Evolutionary conservation across 2,113 vertebrate species (phyloP), one percentile per base, ranked within the genome.

Genomic region (Myxocyprinus asiaticus): DNA sequence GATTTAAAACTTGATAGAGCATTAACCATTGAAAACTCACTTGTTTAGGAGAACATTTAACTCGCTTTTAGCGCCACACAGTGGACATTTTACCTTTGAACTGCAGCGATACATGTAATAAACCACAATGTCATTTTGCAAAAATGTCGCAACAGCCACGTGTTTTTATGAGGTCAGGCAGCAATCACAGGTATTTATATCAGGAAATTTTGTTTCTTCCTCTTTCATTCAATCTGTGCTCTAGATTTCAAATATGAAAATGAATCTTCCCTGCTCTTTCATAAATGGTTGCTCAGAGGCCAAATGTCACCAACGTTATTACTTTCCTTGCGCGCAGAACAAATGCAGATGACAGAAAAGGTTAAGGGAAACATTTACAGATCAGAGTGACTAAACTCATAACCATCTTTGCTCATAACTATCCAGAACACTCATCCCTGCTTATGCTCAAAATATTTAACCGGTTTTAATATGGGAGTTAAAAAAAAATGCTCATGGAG

Each of bases 221-320:
- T 10, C 61, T 73, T 61, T 59, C 43, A 7, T 47, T 73, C 33
- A 8, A 11, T 70, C 53, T 58, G 53, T 7, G 15, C 15, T 15
- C 5, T 56, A 56, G 6, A 42, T 63, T 63, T 75, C 8, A 33
- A 48, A 75, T 9, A 63, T 50, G 59, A 22, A 63, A 75, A 75
- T 63, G 11, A 75, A 51, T 75, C 72, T n/a, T 15, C 6, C 14
- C 5, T 14, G 6, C 6, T 58, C 55, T 33, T 33, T 75, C 59
- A n/a, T 74, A 9, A 75, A 51, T 4, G 47, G 11, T 63, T 75
- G 45, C 45, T 75, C 70, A 42, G 11, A 63, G 59, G 59, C 45
- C 72, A 75, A 75, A 75, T 63, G 72, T 51, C 72, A 63, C 56
- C 4, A 5, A 42, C 44, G 22, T 63, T 75, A 75, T 75, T 75